Percentiles rank a stretch among this genome's conserved stretches.
These are phyloP conservation scores for Exocentrus adspersus DNA, from an alignment of 2,888 invertebrate genomes.

Conservation along the genomic window DNA sequence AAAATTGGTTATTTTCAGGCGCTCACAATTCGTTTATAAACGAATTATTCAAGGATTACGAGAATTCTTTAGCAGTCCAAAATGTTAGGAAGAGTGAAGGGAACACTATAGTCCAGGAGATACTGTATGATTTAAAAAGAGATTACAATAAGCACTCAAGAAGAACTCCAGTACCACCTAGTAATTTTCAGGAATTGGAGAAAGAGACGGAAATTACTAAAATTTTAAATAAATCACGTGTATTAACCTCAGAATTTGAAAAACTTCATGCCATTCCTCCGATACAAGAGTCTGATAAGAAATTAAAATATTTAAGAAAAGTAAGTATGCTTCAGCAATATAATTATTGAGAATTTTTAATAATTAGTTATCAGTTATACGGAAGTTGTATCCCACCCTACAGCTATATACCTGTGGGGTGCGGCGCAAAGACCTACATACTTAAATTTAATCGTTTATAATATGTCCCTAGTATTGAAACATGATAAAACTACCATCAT, in stretches of 20 bases:
- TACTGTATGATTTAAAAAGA: slow-evolving; percentile 38
- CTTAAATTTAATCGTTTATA: too few species aligned
- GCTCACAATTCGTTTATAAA: slow-evolving; percentile 26
- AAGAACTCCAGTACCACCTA: too few species aligned
- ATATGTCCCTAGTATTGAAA: too few species aligned
- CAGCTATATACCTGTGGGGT: too few species aligned
- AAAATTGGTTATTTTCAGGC: neutral
- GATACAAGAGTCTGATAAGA: slow-evolving; percentile 69
- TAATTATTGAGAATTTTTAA: too few species aligned
- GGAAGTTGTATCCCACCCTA: too few species aligned
- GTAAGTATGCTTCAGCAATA: slow-evolving; percentile 61
- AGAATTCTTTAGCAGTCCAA: slow-evolving; percentile 25
- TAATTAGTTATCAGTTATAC: too few species aligned
- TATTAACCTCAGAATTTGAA: slow-evolving; percentile 74
- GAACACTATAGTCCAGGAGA: slow-evolving; percentile 29
- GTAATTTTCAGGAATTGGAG: slow-evolving; percentile 38
- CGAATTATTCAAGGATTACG: slow-evolving; percentile 46
- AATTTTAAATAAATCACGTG: slow-evolving; percentile 70
- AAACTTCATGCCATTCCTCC: slow-evolving; percentile 70
- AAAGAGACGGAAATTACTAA: slow-evolving; percentile 65
- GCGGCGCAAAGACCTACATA: too few species aligned
- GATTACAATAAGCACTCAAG: slow-evolving; percentile 52
- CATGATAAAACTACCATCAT: too few species aligned
- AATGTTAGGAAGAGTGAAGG: slow-evolving; percentile 5
- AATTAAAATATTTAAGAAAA: slow-evolving; percentile 68